A percentile compares a stretch with the other conserved stretches of the same genome.
These are phyloP conservation scores for Dolichoris vasculosae DNA, from an alignment of 1,140 invertebrate genomes.

Conservation along the genomic window DNA sequence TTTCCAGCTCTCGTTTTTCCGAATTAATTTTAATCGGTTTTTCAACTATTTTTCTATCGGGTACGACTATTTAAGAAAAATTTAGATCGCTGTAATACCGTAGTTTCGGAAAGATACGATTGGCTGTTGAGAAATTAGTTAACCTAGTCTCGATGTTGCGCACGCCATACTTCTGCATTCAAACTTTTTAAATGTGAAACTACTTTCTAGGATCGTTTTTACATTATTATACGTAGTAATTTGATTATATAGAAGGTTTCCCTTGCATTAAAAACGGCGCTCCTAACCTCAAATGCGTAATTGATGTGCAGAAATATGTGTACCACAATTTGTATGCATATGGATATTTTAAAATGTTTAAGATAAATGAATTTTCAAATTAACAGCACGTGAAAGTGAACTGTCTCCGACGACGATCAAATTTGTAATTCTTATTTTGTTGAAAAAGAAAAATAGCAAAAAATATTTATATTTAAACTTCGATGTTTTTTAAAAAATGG, in stretches of 20 bases:
- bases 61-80: not conserved
- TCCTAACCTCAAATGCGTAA: not conserved
- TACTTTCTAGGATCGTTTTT: conserved; percentile 17
- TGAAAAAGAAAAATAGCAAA: not conserved
- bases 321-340: not conserved
- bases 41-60: not conserved
- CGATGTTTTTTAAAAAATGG: not conserved
- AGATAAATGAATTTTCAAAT: not conserved
- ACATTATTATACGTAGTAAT: not conserved
- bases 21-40: not conserved
- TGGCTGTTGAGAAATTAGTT: not conserved
- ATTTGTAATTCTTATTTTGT: not conserved
- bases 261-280: not conserved
- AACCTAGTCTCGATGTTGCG: not conserved
- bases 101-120: not conserved
- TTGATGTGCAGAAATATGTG: not conserved
- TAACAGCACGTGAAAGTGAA: not conserved
- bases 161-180: conserved; percentile 17
- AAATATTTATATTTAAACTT: not conserved
- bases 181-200: not conserved
- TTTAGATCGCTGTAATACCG: not conserved
- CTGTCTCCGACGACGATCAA: not conserved
- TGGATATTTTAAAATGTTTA: not conserved
- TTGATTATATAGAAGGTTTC: not conserved
- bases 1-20: too few species aligned